These are phyloP conservation scores for Pygathrix nemaeus DNA, from an alignment of 2,113 vertebrate genomes.

Conservation along the genomic window DNA sequence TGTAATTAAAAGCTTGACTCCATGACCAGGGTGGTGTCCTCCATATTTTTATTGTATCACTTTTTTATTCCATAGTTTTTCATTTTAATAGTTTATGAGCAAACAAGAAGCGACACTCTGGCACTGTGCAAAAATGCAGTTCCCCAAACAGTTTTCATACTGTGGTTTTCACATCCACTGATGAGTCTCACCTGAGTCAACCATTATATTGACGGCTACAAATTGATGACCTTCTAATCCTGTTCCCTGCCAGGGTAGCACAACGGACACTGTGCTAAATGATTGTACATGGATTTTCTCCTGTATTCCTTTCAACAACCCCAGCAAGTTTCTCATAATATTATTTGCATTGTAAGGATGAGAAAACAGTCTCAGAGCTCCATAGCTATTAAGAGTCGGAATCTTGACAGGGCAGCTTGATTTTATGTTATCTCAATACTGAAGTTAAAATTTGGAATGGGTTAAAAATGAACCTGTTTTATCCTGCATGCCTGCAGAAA, in stretches of 20 bases:
- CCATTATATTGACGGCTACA: background rate
- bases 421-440: slow-evolving; percentile 26
- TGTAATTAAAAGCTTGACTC: background rate
- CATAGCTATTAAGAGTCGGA: background rate
- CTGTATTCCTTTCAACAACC: background rate
- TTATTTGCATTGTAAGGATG: background rate
- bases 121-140: background rate
- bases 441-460: slow-evolving; percentile 69
- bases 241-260: background rate
- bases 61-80: background rate
- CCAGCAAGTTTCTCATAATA: background rate
- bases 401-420: background rate
- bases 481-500: slow-evolving; percentile 40
- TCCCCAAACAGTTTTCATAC: background rate
- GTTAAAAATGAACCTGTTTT: slow-evolving; percentile 66
- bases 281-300: background rate
- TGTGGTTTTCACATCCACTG: background rate
- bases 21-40: background rate
- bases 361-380: background rate
- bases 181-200: background rate
- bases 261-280: background rate
- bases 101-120: background rate
- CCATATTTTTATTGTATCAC: background rate
- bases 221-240: background rate
- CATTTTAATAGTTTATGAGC: slow-evolving; percentile 2